Evolutionary conservation across 2,113 vertebrate species (phyloP).

Genomic region (Cacatua alba): DNA sequence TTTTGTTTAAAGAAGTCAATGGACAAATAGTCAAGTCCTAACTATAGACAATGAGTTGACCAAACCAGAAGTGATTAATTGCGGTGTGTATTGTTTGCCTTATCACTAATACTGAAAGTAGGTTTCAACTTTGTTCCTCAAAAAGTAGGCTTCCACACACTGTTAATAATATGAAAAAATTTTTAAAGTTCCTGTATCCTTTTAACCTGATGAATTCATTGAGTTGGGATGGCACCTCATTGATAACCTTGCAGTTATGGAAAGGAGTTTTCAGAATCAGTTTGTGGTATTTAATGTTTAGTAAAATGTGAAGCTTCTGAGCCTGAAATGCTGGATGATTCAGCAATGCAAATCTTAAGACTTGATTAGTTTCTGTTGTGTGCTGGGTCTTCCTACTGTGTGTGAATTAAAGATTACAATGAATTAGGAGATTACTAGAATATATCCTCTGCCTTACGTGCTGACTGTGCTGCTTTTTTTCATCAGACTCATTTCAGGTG

Average conservation of each 20-base stretch:
- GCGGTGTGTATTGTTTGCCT: not conserved
- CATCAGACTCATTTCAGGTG: conserved; percentile 26
- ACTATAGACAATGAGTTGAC: not conserved
- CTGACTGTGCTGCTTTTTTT: conserved; percentile 31
- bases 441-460: not conserved
- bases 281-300: not conserved
- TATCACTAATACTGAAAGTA: not conserved
- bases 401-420: not conserved
- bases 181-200: not conserved
- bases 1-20: not conserved
- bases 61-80: not conserved
- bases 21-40: not conserved
- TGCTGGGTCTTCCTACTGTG: not conserved
- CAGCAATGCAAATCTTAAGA: not conserved
- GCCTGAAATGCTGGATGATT: not conserved
- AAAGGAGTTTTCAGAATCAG: not conserved
- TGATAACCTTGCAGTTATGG: not conserved
- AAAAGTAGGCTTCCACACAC: not conserved
- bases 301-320: not conserved
- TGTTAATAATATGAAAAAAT: not conserved
- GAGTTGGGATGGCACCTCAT: not conserved
- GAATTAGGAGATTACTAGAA: not conserved
- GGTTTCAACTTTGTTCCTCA: not conserved
- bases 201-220: not conserved
- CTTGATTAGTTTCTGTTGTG: not conserved